A percentile compares a stretch with the other conserved stretches of the same genome.
Conservation (phyloP, 2,888 invertebrate species). For the Lagria hirta region DNA sequence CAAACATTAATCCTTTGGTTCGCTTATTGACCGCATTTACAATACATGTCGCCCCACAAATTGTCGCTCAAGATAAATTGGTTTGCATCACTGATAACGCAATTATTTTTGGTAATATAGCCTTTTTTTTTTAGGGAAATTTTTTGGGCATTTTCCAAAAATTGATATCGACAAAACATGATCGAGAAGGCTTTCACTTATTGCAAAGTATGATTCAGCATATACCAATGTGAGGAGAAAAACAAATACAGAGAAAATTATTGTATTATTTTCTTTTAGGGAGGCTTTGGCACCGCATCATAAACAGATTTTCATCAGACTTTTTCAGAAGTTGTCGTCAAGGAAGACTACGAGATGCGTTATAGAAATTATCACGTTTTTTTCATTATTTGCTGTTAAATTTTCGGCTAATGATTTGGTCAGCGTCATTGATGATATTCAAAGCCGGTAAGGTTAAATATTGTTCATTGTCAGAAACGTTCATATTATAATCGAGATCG, state of each 20-base stretch:
- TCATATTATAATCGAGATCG: neutral
- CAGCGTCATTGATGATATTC: constrained; percentile 80
- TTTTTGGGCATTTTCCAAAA: constrained; percentile 96
- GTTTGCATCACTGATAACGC: constrained; percentile 48
- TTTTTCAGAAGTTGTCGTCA: constrained; percentile 91
- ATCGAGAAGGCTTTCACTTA: constrained; percentile 94
- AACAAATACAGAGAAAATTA: constrained; percentile 9
- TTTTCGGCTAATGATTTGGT: constrained; percentile 76
- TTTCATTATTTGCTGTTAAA: constrained; percentile 82
- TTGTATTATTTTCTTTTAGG: constrained; percentile 56
- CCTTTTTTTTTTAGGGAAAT: constrained; percentile 61
- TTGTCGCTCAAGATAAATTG: constrained; percentile 70
- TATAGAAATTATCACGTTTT: constrained; percentile 86
- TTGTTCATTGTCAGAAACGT: neutral
- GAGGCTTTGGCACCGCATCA: constrained; percentile 73
- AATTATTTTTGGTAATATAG: constrained; percentile 1
- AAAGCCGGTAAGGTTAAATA: constrained; percentile 74
- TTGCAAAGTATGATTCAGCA: constrained; percentile 83
- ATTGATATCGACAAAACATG: constrained; percentile 93
- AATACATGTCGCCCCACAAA: constrained; percentile 68
- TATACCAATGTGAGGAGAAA: constrained; percentile 71
- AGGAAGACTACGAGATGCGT: constrained; percentile 96
- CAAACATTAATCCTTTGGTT: constrained; percentile 91
- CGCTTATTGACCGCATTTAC: constrained; percentile 88
- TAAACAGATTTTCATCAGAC: constrained; percentile 84